These are phyloP conservation scores for Dendrophyllia cribrosa DNA, from an alignment of 64 coral and sea anemone species.

Conservation along the genomic window DNA sequence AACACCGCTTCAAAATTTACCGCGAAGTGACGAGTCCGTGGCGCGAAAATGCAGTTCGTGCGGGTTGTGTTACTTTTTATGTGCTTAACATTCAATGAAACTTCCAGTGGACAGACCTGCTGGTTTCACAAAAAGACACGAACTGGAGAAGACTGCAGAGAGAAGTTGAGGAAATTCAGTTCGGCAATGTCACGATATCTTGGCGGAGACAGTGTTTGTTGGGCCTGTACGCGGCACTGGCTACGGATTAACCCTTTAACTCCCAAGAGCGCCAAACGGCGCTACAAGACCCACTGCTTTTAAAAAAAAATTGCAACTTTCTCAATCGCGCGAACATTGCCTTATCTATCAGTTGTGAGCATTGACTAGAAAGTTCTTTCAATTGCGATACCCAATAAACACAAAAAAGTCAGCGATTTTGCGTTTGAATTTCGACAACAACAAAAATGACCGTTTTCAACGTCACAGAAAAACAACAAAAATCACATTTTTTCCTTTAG, in stretches of 20 bases:
- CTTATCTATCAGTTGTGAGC: too few relatives aligned
- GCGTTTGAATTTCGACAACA: too few relatives aligned
- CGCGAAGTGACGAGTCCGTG: background rate
- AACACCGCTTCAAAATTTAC: background rate
- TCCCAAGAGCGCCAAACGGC: too few relatives aligned
- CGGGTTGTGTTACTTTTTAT: background rate
- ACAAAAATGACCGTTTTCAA: too few relatives aligned
- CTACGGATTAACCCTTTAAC: background rate
- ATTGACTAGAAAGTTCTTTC: too few relatives aligned
- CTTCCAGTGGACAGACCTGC: background rate
- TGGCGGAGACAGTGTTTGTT: background rate
- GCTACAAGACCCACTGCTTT: too few relatives aligned
- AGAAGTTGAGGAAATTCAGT: background rate
- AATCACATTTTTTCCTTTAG: too few relatives aligned
- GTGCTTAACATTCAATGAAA: background rate
- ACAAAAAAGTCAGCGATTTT: too few relatives aligned
- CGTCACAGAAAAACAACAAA: too few relatives aligned
- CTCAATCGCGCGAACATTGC: too few relatives aligned
- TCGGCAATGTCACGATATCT: constrained; percentile 3
- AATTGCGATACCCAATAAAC: too few relatives aligned
- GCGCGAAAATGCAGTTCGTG: background rate
- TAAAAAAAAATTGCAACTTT: too few relatives aligned
- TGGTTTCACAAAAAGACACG: background rate
- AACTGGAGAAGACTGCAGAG: constrained; percentile 9
- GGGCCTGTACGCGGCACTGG: constrained; percentile 43